Evolutionary conservation across 1,140 invertebrate genomes (phyloP).

Genomic region (Rhagoletis pomonella): DNA sequence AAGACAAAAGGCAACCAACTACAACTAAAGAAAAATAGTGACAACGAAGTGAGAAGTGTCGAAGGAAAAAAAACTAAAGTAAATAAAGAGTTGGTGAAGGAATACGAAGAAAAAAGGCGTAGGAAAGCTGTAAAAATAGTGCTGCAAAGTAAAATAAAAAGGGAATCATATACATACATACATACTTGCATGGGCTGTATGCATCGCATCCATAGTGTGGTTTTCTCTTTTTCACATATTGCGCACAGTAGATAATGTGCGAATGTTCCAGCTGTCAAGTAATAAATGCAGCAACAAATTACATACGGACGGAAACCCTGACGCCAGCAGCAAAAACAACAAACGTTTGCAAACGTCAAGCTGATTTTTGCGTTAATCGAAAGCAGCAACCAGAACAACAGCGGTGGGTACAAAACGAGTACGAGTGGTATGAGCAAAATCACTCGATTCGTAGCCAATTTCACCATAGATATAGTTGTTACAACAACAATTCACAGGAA

Average conservation of each 20-base stretch:
- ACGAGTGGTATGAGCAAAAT: not conserved
- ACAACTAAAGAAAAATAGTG: slow-evolving; percentile 39
- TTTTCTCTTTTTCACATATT: slow-evolving; percentile 36
- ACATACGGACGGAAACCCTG: slow-evolving; percentile 42
- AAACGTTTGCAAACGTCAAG: slow-evolving; percentile 55
- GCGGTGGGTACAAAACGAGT: not conserved
- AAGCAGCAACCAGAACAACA: slow-evolving; percentile 30
- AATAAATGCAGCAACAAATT: slow-evolving; percentile 55
- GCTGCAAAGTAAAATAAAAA: slow-evolving; percentile 40
- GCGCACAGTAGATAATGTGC: slow-evolving; percentile 42
- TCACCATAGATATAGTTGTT: not conserved
- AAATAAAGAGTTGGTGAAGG: slow-evolving; percentile 54
- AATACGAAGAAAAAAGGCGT: slow-evolving; percentile 39
- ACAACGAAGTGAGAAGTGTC: slow-evolving; percentile 4
- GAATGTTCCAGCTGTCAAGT: slow-evolving; percentile 54
- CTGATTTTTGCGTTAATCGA: slow-evolving; percentile 42
- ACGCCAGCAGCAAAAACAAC: slow-evolving; percentile 34
- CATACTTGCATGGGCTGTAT: not conserved
- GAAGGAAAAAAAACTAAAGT: slow-evolving; percentile 31
- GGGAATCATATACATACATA: not conserved
- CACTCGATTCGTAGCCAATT: not conserved
- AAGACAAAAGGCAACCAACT: slow-evolving; percentile 2
- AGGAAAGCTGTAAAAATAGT: not conserved
- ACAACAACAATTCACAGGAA: not conserved
- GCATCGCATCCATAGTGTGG: not conserved